Conservation (phyloP, 2,113 vertebrate species). For the Apistogramma diplotaenia region DNA sequence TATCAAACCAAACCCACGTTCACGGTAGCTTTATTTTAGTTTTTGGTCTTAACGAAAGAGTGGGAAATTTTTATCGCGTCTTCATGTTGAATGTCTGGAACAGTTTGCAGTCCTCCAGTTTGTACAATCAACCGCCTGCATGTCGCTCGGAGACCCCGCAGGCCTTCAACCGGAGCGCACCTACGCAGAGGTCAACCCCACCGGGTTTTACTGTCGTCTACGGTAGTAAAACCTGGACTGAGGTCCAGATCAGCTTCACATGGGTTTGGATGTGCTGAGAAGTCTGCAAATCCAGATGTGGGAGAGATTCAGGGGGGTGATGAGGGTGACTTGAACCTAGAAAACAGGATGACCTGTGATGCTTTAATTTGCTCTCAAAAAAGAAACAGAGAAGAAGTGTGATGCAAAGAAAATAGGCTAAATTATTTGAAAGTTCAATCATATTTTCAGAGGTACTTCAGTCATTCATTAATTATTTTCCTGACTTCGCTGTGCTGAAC, state of each 20-base stretch:
- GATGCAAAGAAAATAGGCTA: not conserved
- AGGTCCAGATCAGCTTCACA: not conserved
- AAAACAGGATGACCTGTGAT: not conserved
- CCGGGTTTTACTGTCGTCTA: not conserved
- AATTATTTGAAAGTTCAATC: not conserved
- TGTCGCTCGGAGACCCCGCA: constrained; percentile 49
- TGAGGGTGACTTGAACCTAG: not conserved
- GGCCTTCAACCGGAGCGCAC: constrained; percentile 30
- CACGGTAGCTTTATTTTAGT: constrained; percentile 65
- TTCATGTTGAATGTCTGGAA: constrained; percentile 61
- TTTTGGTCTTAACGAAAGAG: constrained; percentile 30
- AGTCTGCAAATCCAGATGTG: not conserved
- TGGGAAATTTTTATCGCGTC: constrained; percentile 37
- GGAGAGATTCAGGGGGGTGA: not conserved
- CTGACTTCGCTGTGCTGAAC: not conserved
- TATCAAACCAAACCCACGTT: constrained; percentile 54
- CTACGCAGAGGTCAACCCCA: constrained; percentile 25
- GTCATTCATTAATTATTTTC: not conserved
- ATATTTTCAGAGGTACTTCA: not conserved
- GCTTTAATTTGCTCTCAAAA: not conserved
- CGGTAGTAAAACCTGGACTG: not conserved
- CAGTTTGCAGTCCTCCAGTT: constrained; percentile 56
- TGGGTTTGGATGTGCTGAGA: not conserved
- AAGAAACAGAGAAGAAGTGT: not conserved
- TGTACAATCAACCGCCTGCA: constrained; percentile 56